phyloP scores from a whole-genome alignment of 2,113 vertebrate genomes.

The Alexandromys fortis region DNA sequence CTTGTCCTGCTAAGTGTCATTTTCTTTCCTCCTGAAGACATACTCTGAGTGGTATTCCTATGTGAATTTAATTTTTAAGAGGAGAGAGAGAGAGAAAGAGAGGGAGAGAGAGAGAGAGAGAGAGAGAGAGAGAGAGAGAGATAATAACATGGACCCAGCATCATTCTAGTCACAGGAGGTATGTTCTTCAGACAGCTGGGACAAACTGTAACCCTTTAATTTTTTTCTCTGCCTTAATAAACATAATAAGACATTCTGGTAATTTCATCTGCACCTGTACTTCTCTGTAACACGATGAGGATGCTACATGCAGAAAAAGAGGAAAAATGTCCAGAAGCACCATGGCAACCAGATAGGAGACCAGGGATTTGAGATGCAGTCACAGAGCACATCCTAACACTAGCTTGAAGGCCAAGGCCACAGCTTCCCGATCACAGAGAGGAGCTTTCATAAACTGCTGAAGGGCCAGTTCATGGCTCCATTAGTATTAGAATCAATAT shows the following conservation, averaged over 20 bases:
- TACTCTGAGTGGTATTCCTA: conserved; percentile 80
- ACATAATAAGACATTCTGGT: conserved; percentile 81
- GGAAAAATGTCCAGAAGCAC: conserved; percentile 79
- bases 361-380: conserved; percentile 83
- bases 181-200: conserved; percentile 72
- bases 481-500: conserved; percentile 72
- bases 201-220: conserved; percentile 65
- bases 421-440: conserved; percentile 78
- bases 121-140: not conserved
- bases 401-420: conserved; percentile 78
- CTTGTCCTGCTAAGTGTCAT: conserved; percentile 62
- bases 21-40: not conserved
- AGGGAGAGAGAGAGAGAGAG: not conserved
- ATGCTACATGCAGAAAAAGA: conserved; percentile 63
- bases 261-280: conserved; percentile 84
- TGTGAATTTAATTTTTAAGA: conserved; percentile 62
- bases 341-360: conserved; percentile 86
- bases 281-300: conserved; percentile 76
- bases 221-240: conserved; percentile 75
- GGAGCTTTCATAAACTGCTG: conserved; percentile 73
- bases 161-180: conserved; percentile 63
- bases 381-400: conserved; percentile 78
- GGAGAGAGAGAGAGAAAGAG: not conserved
- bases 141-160: not conserved
- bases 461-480: conserved; percentile 74